A percentile compares a stretch with the other conserved stretches of the same genome.
These are phyloP conservation scores for Odiellus spinosus DNA, from an alignment of 2,888 invertebrate genomes.

Conservation along the genomic window DNA sequence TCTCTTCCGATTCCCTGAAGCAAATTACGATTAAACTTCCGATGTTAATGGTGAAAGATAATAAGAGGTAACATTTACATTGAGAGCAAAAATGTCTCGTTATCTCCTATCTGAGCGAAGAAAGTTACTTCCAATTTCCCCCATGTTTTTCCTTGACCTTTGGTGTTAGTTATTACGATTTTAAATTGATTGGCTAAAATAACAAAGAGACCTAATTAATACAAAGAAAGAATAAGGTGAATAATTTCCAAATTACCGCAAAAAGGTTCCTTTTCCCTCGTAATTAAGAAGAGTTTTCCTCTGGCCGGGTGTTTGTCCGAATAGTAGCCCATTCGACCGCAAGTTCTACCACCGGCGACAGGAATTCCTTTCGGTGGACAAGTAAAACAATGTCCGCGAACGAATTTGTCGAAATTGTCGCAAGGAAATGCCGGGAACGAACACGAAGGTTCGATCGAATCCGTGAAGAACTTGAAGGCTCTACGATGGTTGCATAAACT, in stretches of 20 bases:
- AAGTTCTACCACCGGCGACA: constrained; percentile 35
- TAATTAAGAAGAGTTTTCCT: constrained; percentile 65
- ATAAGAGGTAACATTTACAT: too few relatives aligned
- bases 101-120: constrained; percentile 47
- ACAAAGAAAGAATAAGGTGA: too few relatives aligned
- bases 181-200: constrained; percentile 65
- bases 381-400: constrained; percentile 58
- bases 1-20: constrained; percentile 16
- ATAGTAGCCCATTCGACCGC: constrained; percentile 88
- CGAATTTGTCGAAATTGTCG: constrained; percentile 61
- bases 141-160: constrained; percentile 52
- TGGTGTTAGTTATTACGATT: constrained; percentile 51
- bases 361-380: constrained; percentile 31
- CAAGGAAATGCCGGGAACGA: constrained; percentile 84
- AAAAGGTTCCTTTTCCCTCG: constrained; percentile 79
- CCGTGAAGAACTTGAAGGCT: constrained; percentile 86
- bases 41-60: too few relatives aligned
- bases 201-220: too few relatives aligned
- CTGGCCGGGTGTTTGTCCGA: constrained; percentile 65
- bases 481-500: constrained; percentile 82
- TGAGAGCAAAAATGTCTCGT: constrained; percentile 76
- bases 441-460: constrained; percentile 77
- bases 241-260: constrained; percentile 44
- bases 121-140: constrained; percentile 57
- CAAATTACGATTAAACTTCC: neutral